Percentiles rank a stretch among this genome's conserved stretches.
Conservation (phyloP, 2,113 vertebrate species). For the Struthio camelus region DNA sequence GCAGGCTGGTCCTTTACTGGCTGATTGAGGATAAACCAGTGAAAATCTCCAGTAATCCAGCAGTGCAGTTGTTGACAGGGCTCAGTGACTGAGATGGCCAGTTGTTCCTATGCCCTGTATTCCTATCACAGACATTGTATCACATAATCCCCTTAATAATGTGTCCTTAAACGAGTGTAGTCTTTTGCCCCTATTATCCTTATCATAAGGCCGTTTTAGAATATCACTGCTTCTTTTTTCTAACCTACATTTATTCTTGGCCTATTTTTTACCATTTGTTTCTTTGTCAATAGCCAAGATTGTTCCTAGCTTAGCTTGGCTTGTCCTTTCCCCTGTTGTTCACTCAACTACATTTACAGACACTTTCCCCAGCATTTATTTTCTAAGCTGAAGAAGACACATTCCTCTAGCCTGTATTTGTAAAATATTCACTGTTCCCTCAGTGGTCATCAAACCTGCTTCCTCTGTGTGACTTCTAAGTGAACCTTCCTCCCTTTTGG, state of each 20-base stretch:
- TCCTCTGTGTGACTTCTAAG: background rate
- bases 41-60: background rate
- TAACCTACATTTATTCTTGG: background rate
- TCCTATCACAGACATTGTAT: background rate
- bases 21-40: background rate
- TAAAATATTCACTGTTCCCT: background rate
- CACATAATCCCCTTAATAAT: background rate
- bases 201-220: background rate
- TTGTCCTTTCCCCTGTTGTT: background rate
- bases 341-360: background rate
- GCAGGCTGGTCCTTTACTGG: background rate
- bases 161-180: background rate
- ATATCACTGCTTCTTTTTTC: background rate
- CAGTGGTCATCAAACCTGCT: background rate
- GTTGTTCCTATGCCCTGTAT: background rate
- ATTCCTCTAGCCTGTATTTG: background rate
- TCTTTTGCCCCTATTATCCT: background rate
- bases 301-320: background rate
- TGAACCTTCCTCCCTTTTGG: background rate
- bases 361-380: background rate
- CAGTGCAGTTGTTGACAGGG: background rate
- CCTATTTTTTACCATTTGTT: background rate
- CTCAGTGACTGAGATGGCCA: accelerated
- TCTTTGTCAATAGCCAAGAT: background rate
- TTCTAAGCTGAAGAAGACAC: background rate